Percentiles rank a stretch among this genome's conserved stretches.
Conservation (phyloP, 2,797 vertebrate genomes). For the Pseudochaenichthys georgianus region DNA sequence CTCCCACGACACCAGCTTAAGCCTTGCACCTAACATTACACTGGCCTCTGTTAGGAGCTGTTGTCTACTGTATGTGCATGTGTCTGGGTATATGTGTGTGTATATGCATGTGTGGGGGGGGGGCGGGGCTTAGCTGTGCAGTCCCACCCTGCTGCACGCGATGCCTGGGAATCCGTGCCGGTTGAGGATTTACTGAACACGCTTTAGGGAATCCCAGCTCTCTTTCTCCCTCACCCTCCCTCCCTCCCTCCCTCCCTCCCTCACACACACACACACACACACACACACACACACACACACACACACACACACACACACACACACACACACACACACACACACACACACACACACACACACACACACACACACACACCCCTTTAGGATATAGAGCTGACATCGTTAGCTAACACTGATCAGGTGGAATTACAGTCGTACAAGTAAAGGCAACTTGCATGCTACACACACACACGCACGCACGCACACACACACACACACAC, state of each 20-base stretch:
- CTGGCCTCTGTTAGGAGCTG: conserved; percentile 24
- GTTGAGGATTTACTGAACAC: conserved; percentile 78
- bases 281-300: neutral
- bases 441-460: conserved; percentile 9
- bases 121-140: conserved; percentile 49
- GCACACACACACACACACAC: no score
- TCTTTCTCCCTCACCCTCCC: neutral
- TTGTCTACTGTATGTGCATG: conserved; percentile 26
- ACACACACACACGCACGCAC: conserved; percentile 7
- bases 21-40: conserved; percentile 37
- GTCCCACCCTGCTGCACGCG: conserved; percentile 74
- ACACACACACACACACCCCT: conserved; percentile 27
- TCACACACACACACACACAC: conserved; percentile 11
- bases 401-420: conserved; percentile 49
- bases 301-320: no score
- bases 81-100: conserved; percentile 16
- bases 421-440: conserved; percentile 35
- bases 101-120: conserved; percentile 20
- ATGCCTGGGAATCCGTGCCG: conserved; percentile 71
- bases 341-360: conserved; percentile 24
- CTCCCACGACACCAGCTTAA: conserved; percentile 66
- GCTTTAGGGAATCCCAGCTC: conserved; percentile 78
- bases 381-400: conserved; percentile 42
- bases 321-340: no score
- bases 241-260: no score